A percentile compares a stretch with the other conserved stretches of the same genome.
Evolutionary conservation across 1,140 invertebrate genomes (phyloP).

Genomic region (Bombus confusus): DNA sequence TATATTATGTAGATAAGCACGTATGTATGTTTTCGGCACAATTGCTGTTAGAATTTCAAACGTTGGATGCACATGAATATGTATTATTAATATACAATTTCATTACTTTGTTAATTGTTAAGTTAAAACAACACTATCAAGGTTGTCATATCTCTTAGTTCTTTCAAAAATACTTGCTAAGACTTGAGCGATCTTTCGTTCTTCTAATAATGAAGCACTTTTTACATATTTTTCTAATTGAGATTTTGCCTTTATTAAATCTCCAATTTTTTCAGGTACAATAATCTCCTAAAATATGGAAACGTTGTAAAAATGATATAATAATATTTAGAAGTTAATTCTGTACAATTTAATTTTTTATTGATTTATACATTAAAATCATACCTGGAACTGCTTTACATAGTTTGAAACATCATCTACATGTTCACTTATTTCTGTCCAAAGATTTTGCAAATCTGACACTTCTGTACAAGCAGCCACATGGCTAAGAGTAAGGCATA

Average conservation of each 20-base stretch:
- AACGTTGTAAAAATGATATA: background rate
- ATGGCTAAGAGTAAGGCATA: constrained; percentile 79
- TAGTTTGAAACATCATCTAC: constrained; percentile 74
- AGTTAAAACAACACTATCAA: constrained; percentile 43
- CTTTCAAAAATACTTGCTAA: constrained; percentile 74
- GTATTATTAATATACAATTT: constrained; percentile 1
- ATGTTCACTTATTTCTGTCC: constrained; percentile 77
- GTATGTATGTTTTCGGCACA: background rate
- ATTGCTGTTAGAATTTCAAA: background rate
- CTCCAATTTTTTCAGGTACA: constrained; percentile 79
- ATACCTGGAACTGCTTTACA: constrained; percentile 79
- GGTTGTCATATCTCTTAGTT: constrained; percentile 69
- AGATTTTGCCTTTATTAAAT: constrained; percentile 76
- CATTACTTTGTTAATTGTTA: constrained; percentile 2
- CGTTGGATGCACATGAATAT: background rate
- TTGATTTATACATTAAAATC: background rate
- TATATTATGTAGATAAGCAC: background rate
- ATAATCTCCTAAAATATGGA: constrained; percentile 72
- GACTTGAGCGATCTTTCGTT: constrained; percentile 72
- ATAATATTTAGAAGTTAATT: background rate
- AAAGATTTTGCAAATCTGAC: constrained; percentile 75
- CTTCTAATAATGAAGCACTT: constrained; percentile 62
- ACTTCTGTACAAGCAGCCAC: constrained; percentile 72
- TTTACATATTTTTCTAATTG: constrained; percentile 70
- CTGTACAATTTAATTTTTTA: background rate